Evolutionary conservation across 2,113 vertebrate genomes (phyloP), one percentile per base, ranked within the genome.

Genomic region (Nyctibius bracteatus): DNA sequence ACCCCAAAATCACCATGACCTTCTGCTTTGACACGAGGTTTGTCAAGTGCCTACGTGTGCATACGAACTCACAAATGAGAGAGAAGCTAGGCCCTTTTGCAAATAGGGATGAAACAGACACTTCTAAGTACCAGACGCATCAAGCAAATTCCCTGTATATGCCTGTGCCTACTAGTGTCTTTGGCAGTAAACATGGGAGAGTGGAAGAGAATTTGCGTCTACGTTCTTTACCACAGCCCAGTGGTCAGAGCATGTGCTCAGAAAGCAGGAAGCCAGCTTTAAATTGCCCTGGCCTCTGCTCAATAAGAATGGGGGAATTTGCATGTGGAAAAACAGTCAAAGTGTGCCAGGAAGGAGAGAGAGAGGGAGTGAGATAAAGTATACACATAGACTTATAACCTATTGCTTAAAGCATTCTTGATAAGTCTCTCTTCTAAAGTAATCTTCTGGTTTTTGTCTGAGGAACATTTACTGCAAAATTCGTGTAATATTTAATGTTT

Each of bases 381-480:
- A 9, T 57, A 17, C 0, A 4, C 1, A 2, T 12, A 24, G 22
- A 9, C 7, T 79, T 79, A 19, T 13, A 47, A 14, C 0, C 14
- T 68, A 21, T 25, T 59, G 22, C 17, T 67, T 88, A 44, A 87
- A 79, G 21, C 11, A 28, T 68, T 77, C 58, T 73, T 85, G 10
- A 47, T 71, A 81, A 35, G 10, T 51, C 3, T 31, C 8, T 77
- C 16, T 68, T 80, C 13, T 75, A 77, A 68, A 67, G 14, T 25
- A 0, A n/a, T 39, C 14, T 25, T 25, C 17, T 55, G 10, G 0
- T 18, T 86, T 86, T 78, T 55, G 43, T 16, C 23, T 81, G 52
- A 49, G 37, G 14, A 81, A 58, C 10, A 5, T 49, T 84, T 62
- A 41, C 20, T 81, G 25, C 2, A 31, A 86, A 89, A 74, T 72